Evolutionary conservation across 92 coral and sea anemone genomes (phyloP), one percentile per base, ranked within the genome.

Genomic region (Epizoanthus illoricatus): DNA sequence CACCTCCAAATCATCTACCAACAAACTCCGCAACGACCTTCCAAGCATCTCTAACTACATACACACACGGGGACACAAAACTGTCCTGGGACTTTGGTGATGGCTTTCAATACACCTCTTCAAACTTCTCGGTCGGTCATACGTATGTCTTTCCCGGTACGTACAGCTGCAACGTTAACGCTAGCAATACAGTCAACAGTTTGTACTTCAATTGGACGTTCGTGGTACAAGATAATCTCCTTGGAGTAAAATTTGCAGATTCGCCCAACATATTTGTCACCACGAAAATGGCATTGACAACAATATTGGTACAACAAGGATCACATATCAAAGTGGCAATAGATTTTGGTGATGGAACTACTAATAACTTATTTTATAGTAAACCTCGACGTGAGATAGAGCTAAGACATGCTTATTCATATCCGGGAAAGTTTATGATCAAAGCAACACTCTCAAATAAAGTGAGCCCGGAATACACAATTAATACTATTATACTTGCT

Each of bases 61-160:
- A 62, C 21, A 78, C 82, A 24, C 45, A 54, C 18, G 59, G 12
- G 11, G 82, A 78, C 20, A 63, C 71, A 11, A 23, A 40, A 23
- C 19, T 78, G 19, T 78, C 13, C 10, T 78, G 82, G 82, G 61
- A 78, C 49, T 15, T 78, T 20, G 82, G 82, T 45, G 82, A 78
- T 49, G 82, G 82, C 12, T 78, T 62, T 64, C 47, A 3, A 4
- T 33, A 13, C 19, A 63, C 24, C 71, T 62, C 82, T 5, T 43
- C 59, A 4, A 78, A 78, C 82, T 43, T 78, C 54, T 78, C 82
- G 6, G 5, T 78, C 7, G 2, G 39, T 2, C 82, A 78, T 15
- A 63, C 19, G 5, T 78, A 78, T 19, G 21, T 15, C 15, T 78
- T 20, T 17, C 24, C 56, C 0, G 82, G 82, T 42, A 23, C 45